Evolutionary conservation across 1,140 invertebrate species (phyloP).

Genomic region (Rhopalosiphum maidis): DNA sequence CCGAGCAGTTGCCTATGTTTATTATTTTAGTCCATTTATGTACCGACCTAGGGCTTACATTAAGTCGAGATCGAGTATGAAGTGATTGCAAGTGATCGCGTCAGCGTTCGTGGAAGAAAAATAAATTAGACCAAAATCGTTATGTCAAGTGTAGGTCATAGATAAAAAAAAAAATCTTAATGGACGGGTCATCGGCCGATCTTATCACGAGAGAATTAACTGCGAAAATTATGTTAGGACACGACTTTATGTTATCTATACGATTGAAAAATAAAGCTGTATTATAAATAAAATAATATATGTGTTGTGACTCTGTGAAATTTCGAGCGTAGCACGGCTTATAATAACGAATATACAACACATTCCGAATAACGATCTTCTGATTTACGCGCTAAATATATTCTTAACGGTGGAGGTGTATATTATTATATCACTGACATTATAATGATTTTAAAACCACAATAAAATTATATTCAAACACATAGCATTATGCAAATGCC

Average conservation of each 20-base stretch:
- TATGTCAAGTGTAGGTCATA: background rate
- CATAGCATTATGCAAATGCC: background rate
- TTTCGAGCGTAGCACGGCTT: background rate
- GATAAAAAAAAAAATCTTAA: background rate
- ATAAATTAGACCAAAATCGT: slow-evolving; percentile 17
- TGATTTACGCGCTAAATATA: background rate
- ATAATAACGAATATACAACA: background rate
- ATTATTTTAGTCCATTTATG: background rate
- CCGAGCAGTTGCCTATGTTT: background rate
- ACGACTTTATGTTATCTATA: background rate
- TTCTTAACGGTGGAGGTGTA: background rate
- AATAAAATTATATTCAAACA: background rate
- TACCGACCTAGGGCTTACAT: background rate
- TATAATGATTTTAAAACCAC: background rate
- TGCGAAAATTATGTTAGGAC: background rate
- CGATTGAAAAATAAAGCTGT: too few relatives aligned
- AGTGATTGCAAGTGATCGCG: background rate
- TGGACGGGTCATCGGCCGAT: background rate
- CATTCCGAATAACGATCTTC: background rate
- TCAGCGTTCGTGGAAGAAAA: background rate
- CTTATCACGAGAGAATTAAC: background rate
- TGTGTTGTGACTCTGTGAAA: too few relatives aligned
- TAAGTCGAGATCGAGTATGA: background rate
- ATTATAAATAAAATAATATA: background rate
- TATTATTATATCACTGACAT: background rate